Base-by-base conservation (phyloP, 1,140 invertebrate genomes). In the Drosophila teissieri region DNA sequence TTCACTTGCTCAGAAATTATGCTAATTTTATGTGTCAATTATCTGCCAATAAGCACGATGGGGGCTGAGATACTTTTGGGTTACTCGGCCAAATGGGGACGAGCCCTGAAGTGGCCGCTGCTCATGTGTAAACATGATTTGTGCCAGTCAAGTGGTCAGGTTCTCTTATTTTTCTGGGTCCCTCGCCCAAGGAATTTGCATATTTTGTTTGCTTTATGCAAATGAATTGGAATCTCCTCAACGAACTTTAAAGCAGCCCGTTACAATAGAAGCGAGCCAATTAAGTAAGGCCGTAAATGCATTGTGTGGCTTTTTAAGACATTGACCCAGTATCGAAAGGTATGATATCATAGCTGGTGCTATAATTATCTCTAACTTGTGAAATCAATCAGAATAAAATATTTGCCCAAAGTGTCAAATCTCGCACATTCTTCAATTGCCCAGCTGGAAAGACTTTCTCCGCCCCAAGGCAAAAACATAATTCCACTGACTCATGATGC, bases 1-100 rank as follows among this genome's bases (percentile, higher is more conserved):
- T 74, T 72, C 65, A 82, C 82, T 85, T 78, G 76, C 69, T 73
- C 64, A 62, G 76, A 89, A 90, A 89, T 89, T 89, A 89, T 89
- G 84, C 80, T 84, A 89, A 89, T 89, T 89, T 89, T 89, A 84
- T 89, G 80, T 89, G 84, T 89, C 84, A 89, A 89, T 89, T 89
- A 89, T 89, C 84, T 89, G 84, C 84, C 84, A 89, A 89, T 89
- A 89, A 89, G 84, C 76, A 80, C 68, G 67, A 45, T 17, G 42
- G 48, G 52, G 39, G 31, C 37, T 22, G 42, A 22, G 36, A 62
- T 62, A 39, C 34, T 40, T 65, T 60, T 75, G 72, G 74, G 78
- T 86, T 86, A 75, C 64, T 81, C 22, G 67, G 60, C 53, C 68
- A 70, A 72, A 72, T 72, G 68, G 68, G 68, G 68, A 72, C 68